Percentiles rank a stretch among this genome's conserved stretches.
These are phyloP conservation scores for Euplagia quadripunctaria DNA, from an alignment of 2,888 invertebrate genomes.

Conservation along the genomic window DNA sequence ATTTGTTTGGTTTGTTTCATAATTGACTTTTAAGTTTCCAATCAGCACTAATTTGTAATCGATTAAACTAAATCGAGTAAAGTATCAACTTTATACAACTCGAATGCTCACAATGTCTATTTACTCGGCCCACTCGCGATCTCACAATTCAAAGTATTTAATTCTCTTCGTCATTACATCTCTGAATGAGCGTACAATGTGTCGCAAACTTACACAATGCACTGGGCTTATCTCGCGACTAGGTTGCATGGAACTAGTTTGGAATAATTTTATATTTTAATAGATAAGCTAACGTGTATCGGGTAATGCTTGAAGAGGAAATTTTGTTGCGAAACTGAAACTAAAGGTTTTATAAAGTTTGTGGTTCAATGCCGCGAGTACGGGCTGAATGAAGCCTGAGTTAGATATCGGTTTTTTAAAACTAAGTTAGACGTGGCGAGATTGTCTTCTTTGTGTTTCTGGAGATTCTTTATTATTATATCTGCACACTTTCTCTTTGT, in stretches of 20 bases:
- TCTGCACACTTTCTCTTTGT: background rate
- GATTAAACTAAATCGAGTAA: no score
- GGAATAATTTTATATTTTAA: conserved; percentile 61
- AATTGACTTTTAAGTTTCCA: no score
- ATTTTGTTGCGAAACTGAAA: conserved; percentile 49
- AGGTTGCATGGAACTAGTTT: conserved; percentile 52
- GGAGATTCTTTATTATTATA: conserved; percentile 15
- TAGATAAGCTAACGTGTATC: conserved; percentile 60
- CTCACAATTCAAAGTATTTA: conserved; percentile 40
- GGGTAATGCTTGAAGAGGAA: conserved; percentile 46
- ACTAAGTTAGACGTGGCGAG: conserved; percentile 37
- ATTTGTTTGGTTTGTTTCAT: no score
- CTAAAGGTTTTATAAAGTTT: conserved; percentile 51
- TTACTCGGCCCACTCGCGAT: no score
- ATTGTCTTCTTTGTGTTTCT: conserved; percentile 25
- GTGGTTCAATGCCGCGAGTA: conserved; percentile 38
- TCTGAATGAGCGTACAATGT: conserved; percentile 50
- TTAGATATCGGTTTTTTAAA: conserved; percentile 46
- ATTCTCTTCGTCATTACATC: conserved; percentile 54
- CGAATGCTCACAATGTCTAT: no score
- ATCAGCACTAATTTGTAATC: no score
- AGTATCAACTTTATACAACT: no score
- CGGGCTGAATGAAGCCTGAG: conserved; percentile 32
- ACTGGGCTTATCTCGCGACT: conserved; percentile 56
- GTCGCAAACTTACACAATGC: conserved; percentile 58